Conservation (phyloP, 2,113 vertebrate genomes). For the Brachypodius melanocephalos region DNA sequence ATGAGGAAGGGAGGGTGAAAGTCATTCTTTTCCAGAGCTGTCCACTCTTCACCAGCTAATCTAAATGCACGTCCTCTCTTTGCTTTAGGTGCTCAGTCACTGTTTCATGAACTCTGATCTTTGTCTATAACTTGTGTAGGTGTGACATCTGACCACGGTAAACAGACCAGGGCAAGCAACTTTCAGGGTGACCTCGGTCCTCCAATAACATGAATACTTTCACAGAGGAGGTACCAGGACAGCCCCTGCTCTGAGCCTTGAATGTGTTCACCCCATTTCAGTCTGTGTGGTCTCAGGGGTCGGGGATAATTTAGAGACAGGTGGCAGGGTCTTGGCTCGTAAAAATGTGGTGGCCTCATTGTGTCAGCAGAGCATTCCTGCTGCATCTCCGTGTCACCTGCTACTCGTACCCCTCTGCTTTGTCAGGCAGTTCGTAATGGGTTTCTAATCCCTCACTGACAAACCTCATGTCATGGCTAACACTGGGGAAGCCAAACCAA, state of each 20-base stretch:
- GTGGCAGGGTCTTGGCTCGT: fast-evolving
- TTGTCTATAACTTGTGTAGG: fast-evolving
- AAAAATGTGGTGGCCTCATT: not conserved
- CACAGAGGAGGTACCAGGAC: fast-evolving
- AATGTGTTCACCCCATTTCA: not conserved
- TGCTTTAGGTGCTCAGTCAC: not conserved
- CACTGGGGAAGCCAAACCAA: not conserved
- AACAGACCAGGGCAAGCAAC: not conserved
- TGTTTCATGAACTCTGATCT: not conserved
- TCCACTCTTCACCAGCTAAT: not conserved
- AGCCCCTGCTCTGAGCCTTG: not conserved
- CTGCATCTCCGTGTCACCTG: fast-evolving
- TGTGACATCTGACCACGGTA: not conserved
- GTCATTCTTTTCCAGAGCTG: not conserved
- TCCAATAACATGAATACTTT: not conserved
- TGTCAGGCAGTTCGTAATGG: not conserved
- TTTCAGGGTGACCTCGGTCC: not conserved
- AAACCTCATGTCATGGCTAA: not conserved
- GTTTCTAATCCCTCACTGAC: not conserved
- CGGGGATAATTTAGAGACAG: not conserved
- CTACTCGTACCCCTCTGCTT: not conserved
- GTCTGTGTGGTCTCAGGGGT: not conserved
- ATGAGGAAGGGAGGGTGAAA: not conserved
- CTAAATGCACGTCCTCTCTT: fast-evolving
- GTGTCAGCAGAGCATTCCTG: not conserved